These are phyloP conservation scores for Rhinella marina DNA, from an alignment of 2,797 vertebrate species.

Conservation along the genomic window DNA sequence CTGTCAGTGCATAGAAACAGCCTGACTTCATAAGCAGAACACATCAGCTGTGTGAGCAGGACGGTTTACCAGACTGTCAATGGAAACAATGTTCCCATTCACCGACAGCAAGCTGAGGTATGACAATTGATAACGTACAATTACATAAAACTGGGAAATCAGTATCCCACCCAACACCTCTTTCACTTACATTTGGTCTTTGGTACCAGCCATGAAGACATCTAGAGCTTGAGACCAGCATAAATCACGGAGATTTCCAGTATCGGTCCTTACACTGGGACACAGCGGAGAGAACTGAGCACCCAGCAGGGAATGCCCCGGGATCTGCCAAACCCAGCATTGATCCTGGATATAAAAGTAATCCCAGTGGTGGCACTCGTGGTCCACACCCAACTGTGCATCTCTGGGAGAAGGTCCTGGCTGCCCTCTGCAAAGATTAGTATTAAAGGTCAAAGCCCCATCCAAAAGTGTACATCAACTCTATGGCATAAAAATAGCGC, in stretches of 20 bases:
- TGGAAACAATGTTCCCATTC: too few species aligned
- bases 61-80: background rate
- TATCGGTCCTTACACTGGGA: background rate
- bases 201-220: constrained; percentile 66
- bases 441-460: constrained; percentile 66
- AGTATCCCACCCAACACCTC: background rate
- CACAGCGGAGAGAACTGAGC: background rate
- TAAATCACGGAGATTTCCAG: constrained; percentile 33
- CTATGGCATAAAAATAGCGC: constrained; percentile 18
- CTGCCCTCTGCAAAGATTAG: constrained; percentile 67
- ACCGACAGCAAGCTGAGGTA: too few species aligned
- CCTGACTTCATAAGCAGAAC: background rate
- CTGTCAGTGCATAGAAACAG: background rate
- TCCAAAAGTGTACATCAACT: constrained; percentile 41
- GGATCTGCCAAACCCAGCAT: background rate
- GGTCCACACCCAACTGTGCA: constrained; percentile 43
- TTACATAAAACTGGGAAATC: background rate
- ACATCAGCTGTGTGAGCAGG: background rate
- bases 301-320: background rate
- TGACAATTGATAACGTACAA: background rate
- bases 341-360: constrained; percentile 5
- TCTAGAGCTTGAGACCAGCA: constrained; percentile 63
- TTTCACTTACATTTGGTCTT: constrained; percentile 69
- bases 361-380: background rate
- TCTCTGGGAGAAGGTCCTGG: constrained; percentile 32